A percentile compares a stretch with the other conserved stretches of the same genome.
phyloP scores from a whole-genome alignment of 1,140 invertebrate species.

The Zaprionus davidi region DNA sequence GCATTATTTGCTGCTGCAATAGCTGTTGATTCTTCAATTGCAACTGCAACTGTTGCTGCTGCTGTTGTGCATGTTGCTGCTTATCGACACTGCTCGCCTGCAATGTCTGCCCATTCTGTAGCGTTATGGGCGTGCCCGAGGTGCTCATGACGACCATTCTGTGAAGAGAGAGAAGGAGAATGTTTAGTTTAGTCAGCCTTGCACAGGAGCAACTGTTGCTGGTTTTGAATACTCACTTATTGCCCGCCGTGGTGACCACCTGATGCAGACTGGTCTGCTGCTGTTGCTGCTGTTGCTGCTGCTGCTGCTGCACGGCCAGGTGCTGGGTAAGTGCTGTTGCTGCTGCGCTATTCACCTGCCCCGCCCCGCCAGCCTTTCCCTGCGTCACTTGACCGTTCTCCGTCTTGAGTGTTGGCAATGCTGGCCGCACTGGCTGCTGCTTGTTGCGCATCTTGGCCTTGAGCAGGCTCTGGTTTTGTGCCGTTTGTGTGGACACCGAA shows the following conservation, averaged over 20 bases:
- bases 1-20: slow-evolving; percentile 72
- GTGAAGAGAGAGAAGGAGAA: neutral
- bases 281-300: slow-evolving; percentile 53
- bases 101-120: slow-evolving; percentile 78
- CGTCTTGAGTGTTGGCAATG: slow-evolving; percentile 86
- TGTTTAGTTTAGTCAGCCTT: neutral
- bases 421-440: slow-evolving; percentile 86
- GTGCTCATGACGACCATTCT: slow-evolving; percentile 84
- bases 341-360: slow-evolving; percentile 61
- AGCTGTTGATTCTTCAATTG: slow-evolving; percentile 74
- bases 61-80: slow-evolving; percentile 67
- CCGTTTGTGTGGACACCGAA: slow-evolving; percentile 91
- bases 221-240: slow-evolving; percentile 62
- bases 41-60: slow-evolving; percentile 64
- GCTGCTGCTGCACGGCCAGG: slow-evolving; percentile 68
- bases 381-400: slow-evolving; percentile 86
- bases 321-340: slow-evolving; percentile 74
- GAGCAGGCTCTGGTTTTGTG: slow-evolving; percentile 83
- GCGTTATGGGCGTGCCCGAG: slow-evolving; percentile 75
- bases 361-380: slow-evolving; percentile 44
- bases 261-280: slow-evolving; percentile 83
- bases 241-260: slow-evolving; percentile 78
- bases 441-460: slow-evolving; percentile 82
- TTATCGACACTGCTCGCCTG: slow-evolving; percentile 71
- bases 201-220: neutral